phyloP scores from a whole-genome alignment of 2,113 vertebrate species.

The Tricholaema leucomelas region DNA sequence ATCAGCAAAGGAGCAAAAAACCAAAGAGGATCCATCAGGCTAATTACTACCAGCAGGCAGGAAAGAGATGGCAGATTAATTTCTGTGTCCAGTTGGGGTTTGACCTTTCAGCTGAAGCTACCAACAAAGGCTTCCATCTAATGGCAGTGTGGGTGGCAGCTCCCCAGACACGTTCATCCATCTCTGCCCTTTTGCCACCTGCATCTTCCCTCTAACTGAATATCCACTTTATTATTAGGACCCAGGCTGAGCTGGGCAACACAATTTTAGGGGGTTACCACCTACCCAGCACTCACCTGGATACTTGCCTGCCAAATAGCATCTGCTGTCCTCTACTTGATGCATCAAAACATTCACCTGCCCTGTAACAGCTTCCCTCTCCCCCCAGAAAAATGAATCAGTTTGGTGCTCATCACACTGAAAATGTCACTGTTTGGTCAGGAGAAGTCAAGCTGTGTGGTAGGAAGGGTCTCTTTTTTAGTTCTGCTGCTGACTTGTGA shows the following conservation, averaged over 20 bases:
- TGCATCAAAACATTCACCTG: background rate
- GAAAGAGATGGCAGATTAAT: background rate
- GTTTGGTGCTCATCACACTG: background rate
- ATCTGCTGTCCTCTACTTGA: background rate
- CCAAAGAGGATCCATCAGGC: background rate
- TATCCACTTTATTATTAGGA: background rate
- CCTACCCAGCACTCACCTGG: background rate
- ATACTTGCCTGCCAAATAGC: background rate
- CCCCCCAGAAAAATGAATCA: background rate
- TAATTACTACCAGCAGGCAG: background rate
- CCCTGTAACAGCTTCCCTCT: background rate
- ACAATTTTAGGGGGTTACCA: background rate
- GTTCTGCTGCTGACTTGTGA: background rate
- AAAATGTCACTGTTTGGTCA: background rate
- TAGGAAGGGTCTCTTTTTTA: background rate
- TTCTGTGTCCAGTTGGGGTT: background rate
- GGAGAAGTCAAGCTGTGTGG: background rate
- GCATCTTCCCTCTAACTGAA: background rate
- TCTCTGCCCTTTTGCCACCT: background rate
- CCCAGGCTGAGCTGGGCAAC: background rate
- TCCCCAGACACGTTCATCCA: background rate
- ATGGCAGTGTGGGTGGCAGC: background rate
- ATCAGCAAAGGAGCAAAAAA: background rate
- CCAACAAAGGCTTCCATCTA: background rate
- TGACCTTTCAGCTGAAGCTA: slow-evolving; percentile 3